Evolutionary conservation across 2,113 vertebrate genomes (phyloP), one percentile per base, ranked within the genome.

Genomic region (Tachuris rubrigastra): DNA sequence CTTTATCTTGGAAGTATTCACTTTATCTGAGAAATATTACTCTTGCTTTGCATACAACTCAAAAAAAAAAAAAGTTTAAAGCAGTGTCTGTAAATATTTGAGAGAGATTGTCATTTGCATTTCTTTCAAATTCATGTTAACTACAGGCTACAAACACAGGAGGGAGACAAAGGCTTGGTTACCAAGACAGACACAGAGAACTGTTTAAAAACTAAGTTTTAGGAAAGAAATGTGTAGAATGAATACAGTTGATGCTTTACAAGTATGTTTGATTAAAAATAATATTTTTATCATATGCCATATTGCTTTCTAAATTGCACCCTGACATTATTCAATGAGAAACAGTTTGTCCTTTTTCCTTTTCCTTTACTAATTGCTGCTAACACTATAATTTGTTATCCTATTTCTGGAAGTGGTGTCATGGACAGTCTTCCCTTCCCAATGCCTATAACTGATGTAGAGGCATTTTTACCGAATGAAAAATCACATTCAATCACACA

Each of bases 111-210:
- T 87, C 4, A 16, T 77, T 37, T 59, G 10, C 0, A 0, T 31
- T 93, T 93, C 88, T 87, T 35, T 87, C 39, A 37, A 75, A 55
- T 84, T 82, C 58, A 23, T 75, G 90, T 95, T 94, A 85, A 73
- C 27, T 97, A 76, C 74, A 67, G 49, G 10, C 46, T 96, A 33
- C 84, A 67, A 96, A 97, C 98, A 97, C 97, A 94, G 84, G 98
- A 98, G 98, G 98, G 98, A 97, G 97, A 95, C 98, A 98, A 95
- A 98, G 95, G 49, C 97, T 95, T 95, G 58, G n/a, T 72, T 96
- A 97, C 96, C 37, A 22, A 14, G 9, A 46, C 19, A 41, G 30
- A 24, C 13, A 8, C 7, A 5, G 14, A 10, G 23, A 21, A 0
- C 3, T 35, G 42, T 33, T 87, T n/a, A 68, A 69, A 87, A 56